Base-by-base conservation (phyloP, 2,797 vertebrate genomes). In the Anguilla anguilla region DNA sequence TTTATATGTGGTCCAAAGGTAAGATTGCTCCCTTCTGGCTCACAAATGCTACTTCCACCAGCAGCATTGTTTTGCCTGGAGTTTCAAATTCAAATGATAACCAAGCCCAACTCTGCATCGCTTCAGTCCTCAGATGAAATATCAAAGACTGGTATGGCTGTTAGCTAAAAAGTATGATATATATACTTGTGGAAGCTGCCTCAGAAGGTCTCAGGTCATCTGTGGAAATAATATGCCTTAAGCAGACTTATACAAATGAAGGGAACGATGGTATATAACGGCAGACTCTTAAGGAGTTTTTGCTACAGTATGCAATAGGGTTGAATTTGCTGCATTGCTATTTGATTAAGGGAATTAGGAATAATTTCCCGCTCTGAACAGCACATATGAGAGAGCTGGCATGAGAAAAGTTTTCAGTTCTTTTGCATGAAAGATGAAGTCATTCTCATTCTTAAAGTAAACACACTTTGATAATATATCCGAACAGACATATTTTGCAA, bases 401-500 rank as follows among this genome's bases (percentile, higher is more conserved):
- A 5, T 31, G 64, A 85, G 49, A 67, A 64, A 69, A 28, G 46
- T 77, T 88, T 81, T 39, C 0, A 86, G 87, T 61, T 81, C 51
- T 69, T 61, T 85, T 86, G 74, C 83, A 84, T 81, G 86, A 84
- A 43, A 84, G 55, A 85, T 90, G 83, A 89, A 64, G 57, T 89
- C 88, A 91, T 46, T 55, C 43, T 79, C 69, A 46, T n/a, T 81
- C 85, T 83, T 89, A 74, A 87, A 89, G 86, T 86, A 88, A 39
- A 67, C 49, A 72, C 11, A 77, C 72, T 83, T 39, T 74, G 28
- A 55, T 77, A 9, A 43, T 39, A 77, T n/a, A 43, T 22, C 35
- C 17, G 74, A 35, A 35, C 74, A 39, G 35, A 31, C 28, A 72
- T 31, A 72, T 5, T 77, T 35, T n/a, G 39, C 17, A 77, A 17